Evolutionary conservation across 1,140 invertebrate species (phyloP), one percentile per base, ranked within the genome.

Genomic region (Battus philenor): DNA sequence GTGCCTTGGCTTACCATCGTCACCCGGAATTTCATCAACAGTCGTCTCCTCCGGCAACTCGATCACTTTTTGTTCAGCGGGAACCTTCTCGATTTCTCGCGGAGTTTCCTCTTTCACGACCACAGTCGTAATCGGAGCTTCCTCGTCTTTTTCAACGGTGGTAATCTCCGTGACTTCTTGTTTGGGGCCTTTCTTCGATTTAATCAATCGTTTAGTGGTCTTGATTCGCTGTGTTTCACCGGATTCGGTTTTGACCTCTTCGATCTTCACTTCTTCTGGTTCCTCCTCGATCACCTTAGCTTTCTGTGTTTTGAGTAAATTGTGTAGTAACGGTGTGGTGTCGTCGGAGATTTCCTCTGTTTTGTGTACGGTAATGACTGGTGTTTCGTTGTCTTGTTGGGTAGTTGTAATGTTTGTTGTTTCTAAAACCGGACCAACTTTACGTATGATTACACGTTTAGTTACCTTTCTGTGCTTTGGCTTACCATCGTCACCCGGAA

Each of bases 91-190:
- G 38, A 58, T 6, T 2, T 32, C 33, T n/a, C 4, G 10, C 1
- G 41, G 22, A 18, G 20, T 8, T 16, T 38, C 36, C 13, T 60
- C 46, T 24, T 46, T 38, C 1, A 44, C 46, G 1, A n/a, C 16
- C 11, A 56, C 31, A 7, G 50, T 54, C 1, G 43, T 51, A 0
- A 54, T 29, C 1, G 66, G 72, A 36, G 29, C 27, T 29, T 44
- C 29, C 6, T 17, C 17, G 2, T 44, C 41, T 22, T 44, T 17
- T 9, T 31, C 30, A 31, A 87, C 59, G 12, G 86, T 86, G n/a
- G 81, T 74, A 41, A 86, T 81, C 73, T 88, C 83, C 8, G 77
- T 86, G 2, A 81, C 69, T 64, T 86, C 70, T 48, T 26, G 24
- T 2, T 26, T 9, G n/a, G 26, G 36, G 3, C 44, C 50, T 11